Base-by-base conservation (phyloP, 2,888 invertebrate species). In the Parelbella ahira region DNA sequence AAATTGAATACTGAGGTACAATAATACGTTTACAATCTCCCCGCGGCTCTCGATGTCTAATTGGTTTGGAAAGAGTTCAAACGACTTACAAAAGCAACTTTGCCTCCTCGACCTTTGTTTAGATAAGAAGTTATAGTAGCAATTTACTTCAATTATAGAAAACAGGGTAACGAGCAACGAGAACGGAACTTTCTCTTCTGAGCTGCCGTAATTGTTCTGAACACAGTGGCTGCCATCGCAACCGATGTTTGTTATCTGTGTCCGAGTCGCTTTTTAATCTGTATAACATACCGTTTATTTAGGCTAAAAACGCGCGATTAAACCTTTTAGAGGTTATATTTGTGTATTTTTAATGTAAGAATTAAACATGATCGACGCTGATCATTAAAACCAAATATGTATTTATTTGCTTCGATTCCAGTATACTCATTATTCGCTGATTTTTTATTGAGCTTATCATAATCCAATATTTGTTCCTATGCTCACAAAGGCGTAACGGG, bases 71-170 rank as follows among this genome's bases (percentile, higher is more conserved):
- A 36, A 29, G 42, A 42, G 36, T 29, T 42, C 27, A 8, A 29
- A 19, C 19, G 20, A 24, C 11, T 18, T 15, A 15, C 27, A 42
- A 23, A 32, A 28, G 34, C n/a, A 23, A 29, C 27, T 34, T 41
- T 41, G 21, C 42, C 23, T 30, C 20, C n/a, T 28, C 28, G 34
- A 36, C 36, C 19, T 29, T 42, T 42, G 36, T 29, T 36, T 36
- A 29, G 42, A 29, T 29, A 42, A 42, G 36, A 43, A 43, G 42
- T 43, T 43, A 36, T 24, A 43, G 42, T 29, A 43, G 36, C 42
- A 36, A 43, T 43, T 43, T 43, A 43, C 42, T 43, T 36, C 42
- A 36, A 43, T 43, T 42, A 36, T 29, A 28, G 34, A 15, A 28
- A 21, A 15, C 23, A 9, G 34, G 29, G 28, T 42, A 29, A 36